Conservation (phyloP, 2,113 vertebrate genomes). For the Lampris megalopsis region DNA sequence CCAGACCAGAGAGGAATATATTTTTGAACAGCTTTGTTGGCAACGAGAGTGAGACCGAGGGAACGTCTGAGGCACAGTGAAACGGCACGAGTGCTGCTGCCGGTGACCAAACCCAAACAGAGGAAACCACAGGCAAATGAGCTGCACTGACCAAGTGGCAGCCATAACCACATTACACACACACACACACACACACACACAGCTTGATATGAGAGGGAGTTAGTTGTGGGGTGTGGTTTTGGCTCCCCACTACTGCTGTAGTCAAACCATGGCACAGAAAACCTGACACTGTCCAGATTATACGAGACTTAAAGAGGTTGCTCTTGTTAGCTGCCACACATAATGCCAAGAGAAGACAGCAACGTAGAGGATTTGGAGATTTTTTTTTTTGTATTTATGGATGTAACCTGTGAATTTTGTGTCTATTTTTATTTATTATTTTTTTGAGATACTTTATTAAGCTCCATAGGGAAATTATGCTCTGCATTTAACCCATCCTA, state of each 20-base stretch:
- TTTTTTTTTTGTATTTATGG: conserved; percentile 42
- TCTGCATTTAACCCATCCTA: no score
- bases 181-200: conserved; percentile 3
- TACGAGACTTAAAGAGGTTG: conserved; percentile 2
- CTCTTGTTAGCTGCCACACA: not conserved
- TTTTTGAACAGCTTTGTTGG: not conserved
- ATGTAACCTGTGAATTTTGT: conserved; percentile 53
- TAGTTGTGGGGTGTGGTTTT: conserved; percentile 32
- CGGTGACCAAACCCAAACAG: conserved; percentile 29
- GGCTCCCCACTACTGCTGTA: not conserved
- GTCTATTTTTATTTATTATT: not conserved
- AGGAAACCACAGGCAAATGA: conserved; percentile 62
- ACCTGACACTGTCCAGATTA: conserved; percentile 13
- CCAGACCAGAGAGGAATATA: conserved; percentile 20
- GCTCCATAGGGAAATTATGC: no score
- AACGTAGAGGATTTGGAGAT: conserved; percentile 5
- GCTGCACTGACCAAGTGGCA: conserved; percentile 38
- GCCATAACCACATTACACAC: conserved; percentile 15
- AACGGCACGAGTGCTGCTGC: conserved; percentile 7
- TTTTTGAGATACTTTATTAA: no score
- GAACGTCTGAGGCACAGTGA: conserved; percentile 14
- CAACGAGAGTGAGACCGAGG: conserved; percentile 21
- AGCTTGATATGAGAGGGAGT: conserved; percentile 21
- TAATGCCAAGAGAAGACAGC: conserved; percentile 6
- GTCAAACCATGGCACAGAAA: conserved; percentile 26